Conservation (phyloP, 1,140 invertebrate genomes). For the Penaeus vannamei region DNA sequence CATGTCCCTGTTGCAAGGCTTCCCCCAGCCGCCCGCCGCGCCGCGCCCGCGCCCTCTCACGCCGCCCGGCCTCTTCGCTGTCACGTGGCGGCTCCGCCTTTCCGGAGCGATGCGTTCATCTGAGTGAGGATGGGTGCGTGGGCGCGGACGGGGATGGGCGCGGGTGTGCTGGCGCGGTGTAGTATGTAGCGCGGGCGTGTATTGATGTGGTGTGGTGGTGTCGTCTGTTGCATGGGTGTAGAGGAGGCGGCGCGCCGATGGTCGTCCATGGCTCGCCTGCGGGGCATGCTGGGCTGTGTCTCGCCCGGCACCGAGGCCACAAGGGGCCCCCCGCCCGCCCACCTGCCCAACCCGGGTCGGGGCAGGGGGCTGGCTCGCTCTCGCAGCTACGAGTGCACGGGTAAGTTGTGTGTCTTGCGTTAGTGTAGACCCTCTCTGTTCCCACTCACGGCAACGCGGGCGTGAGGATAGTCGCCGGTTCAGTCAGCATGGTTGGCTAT, state of each 20-base stretch:
- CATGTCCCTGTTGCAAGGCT: conserved; percentile 60
- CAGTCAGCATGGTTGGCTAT: too few relatives aligned
- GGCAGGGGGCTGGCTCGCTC: conserved; percentile 55
- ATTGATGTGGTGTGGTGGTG: conserved; percentile 63
- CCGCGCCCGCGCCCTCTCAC: conserved; percentile 21
- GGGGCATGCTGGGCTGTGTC: conserved; percentile 63
- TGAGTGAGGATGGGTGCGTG: neutral
- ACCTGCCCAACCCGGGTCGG: conserved; percentile 52
- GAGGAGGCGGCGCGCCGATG: conserved; percentile 62
- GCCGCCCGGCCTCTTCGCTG: neutral
- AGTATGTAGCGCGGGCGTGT: conserved; percentile 52
- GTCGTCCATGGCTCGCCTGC: conserved; percentile 63
- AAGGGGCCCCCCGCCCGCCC: conserved; percentile 46
- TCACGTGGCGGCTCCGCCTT: too few relatives aligned
- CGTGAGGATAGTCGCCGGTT: too few relatives aligned
- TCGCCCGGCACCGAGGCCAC: conserved; percentile 61
- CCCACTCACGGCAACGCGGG: neutral
- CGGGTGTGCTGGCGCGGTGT: conserved; percentile 46
- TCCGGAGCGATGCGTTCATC: too few relatives aligned
- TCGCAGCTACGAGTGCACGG: conserved; percentile 59
- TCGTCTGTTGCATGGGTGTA: conserved; percentile 62
- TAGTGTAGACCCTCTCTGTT: neutral
- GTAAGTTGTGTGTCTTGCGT: conserved; percentile 37
- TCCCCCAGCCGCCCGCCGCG: conserved; percentile 31
- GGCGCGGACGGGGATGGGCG: conserved; percentile 16